Percentiles rank a stretch among this genome's conserved stretches.
phyloP scores from a whole-genome alignment of 2,888 invertebrate species.

The Zele albiditarsus region DNA sequence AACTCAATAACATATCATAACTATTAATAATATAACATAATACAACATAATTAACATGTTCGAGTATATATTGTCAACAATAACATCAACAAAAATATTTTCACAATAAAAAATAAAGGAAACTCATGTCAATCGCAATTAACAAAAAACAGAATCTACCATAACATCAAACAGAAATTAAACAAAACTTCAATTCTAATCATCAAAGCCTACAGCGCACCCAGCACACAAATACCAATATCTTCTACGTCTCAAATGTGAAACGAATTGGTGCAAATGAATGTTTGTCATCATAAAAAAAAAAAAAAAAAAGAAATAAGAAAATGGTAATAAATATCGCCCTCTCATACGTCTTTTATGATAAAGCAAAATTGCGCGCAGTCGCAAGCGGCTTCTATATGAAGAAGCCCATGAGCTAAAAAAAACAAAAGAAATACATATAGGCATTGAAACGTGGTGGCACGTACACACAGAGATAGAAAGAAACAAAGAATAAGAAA shows the following conservation, averaged over 20 bases:
- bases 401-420: neutral
- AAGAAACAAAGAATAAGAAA: conserved; percentile 13
- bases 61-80: no score
- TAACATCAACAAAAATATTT: no score
- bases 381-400: neutral
- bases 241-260: neutral
- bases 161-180: no score
- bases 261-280: conserved; percentile 31
- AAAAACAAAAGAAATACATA: neutral
- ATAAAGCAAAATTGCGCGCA: neutral
- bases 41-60: no score
- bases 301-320: neutral
- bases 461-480: conserved; percentile 11
- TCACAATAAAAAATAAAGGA: no score
- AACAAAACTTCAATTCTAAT: no score
- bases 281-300: conserved; percentile 1
- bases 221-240: no score
- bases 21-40: no score
- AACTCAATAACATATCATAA: no score
- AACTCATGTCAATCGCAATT: no score
- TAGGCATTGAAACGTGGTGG: neutral
- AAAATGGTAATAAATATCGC: conserved; percentile 29
- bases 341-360: neutral
- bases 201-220: no score
- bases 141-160: no score